Base-by-base conservation (phyloP, 2,797 vertebrate species). In the Enteromius paludinosus region DNA sequence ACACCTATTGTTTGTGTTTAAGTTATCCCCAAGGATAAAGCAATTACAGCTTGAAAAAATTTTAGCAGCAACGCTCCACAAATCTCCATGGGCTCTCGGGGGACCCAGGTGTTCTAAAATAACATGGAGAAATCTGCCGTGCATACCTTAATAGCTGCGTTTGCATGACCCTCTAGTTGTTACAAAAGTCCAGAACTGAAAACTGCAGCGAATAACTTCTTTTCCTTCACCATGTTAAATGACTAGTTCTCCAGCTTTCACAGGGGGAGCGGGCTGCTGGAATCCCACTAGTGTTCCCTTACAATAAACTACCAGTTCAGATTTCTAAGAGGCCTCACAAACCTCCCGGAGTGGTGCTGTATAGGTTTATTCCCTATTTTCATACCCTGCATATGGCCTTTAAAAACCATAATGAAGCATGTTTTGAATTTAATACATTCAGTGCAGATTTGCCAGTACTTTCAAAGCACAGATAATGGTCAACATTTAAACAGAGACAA, bases 261-360 rank as follows among this genome's bases (percentile, higher is more conserved):
- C 73, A 70, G 62, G 70, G 72, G 47, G 68, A 62, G 38, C 35
- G 62, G 70, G 81, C 70, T 14, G 73, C 85, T 75, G 75, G 77
- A 86, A 78, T 87, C 90, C 83, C 81, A 86, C 90, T 90, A 93
- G 89, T 89, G 86, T 92, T 90, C 90, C 87, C 91, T 91, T 92
- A 92, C 91, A 91, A 90, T 90, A 90, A 92, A 94, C 81, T 81
- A 86, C 86, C 88, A 84, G 72, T 85, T 85, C 76, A 87, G 87
- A 85, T 89, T 90, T 89, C 77, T 85, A 83, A 86, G 88, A 87
- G 88, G 43, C 85, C 88, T 85, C 84, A 88, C 23, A 70, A 90
- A 35, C 90, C 90, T 91, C 91, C 84, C 9, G 87, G 89, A 88
- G 88, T 87, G 79, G 41, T 12, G 49, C n/a, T 78, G 28, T 43